These are phyloP conservation scores for Choreutis nemorana DNA, from an alignment of 2,888 invertebrate species.

Conservation along the genomic window DNA sequence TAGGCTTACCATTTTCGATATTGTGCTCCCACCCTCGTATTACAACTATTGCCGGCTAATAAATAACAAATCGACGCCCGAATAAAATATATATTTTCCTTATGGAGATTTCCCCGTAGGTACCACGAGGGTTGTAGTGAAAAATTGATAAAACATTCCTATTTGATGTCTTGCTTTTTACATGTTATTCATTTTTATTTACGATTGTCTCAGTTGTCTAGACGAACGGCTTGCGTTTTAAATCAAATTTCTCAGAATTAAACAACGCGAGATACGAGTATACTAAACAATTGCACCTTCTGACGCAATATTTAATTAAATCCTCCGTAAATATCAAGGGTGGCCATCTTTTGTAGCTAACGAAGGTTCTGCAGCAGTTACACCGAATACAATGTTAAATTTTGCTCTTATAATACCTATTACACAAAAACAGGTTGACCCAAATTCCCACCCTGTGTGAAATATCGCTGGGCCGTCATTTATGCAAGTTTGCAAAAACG, in stretches of 20 bases:
- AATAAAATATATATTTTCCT: conserved; percentile 58
- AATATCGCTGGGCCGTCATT: conserved; percentile 57
- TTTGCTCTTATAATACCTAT: conserved; percentile 57
- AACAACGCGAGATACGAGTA: too few species aligned
- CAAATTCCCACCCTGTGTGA: conserved; percentile 55
- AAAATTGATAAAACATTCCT: too few species aligned
- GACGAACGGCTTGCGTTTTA: too few species aligned
- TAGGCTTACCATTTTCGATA: conserved; percentile 57
- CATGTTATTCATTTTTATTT: too few species aligned
- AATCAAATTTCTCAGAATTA: too few species aligned
- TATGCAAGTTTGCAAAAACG: conserved; percentile 61
- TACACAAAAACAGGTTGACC: conserved; percentile 64
- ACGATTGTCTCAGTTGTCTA: too few species aligned
- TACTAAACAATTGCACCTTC: too few species aligned
- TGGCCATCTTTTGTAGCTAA: conserved; percentile 48
- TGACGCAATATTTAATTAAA: conserved; percentile 66
- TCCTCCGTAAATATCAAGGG: conserved; percentile 46
- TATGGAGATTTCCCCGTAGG: conserved; percentile 34
- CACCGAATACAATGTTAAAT: conserved; percentile 57
- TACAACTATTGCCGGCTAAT: conserved; percentile 62
- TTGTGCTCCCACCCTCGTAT: conserved; percentile 51
- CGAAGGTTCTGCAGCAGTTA: conserved; percentile 50
- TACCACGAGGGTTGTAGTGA: conserved; percentile 23
- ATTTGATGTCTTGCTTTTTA: too few species aligned
- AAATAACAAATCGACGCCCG: conserved; percentile 64